Percentiles rank a stretch among this genome's conserved stretches.
Conservation (phyloP, 2,888 invertebrate genomes). For the Drosophila robusta region DNA sequence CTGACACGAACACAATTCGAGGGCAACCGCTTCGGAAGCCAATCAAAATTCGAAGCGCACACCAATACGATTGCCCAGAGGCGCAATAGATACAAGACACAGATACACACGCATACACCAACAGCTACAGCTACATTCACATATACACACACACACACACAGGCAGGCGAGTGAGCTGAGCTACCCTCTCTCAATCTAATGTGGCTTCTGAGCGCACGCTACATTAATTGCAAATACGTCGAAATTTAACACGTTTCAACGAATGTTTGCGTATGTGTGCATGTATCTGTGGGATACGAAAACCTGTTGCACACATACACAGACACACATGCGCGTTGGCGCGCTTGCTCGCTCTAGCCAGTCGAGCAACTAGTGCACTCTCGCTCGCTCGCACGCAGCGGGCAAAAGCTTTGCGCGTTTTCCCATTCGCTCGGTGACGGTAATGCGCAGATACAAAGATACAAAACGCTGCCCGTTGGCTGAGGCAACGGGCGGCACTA, state of each 20-base stretch:
- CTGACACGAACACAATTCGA: constrained; percentile 41
- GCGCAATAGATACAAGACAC: constrained; percentile 50
- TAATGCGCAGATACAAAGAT: constrained; percentile 79
- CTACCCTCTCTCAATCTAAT: constrained; percentile 60
- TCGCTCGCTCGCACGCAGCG: constrained; percentile 31
- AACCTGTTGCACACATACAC: constrained; percentile 75
- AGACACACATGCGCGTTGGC: constrained; percentile 18
- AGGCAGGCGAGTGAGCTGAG: constrained; percentile 17
- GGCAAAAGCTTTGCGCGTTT: constrained; percentile 62
- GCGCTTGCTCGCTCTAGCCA: constrained; percentile 22
- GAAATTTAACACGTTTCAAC: constrained; percentile 66
- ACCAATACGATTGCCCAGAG: constrained; percentile 57
- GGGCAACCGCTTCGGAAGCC: constrained; percentile 76
- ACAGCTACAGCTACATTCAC: not conserved
- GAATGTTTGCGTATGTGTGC: constrained; percentile 13
- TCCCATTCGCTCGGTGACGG: constrained; percentile 70
- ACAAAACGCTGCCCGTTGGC: constrained; percentile 61
- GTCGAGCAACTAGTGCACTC: constrained; percentile 6
- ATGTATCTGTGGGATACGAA: constrained; percentile 65
- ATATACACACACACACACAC: constrained; percentile 7
- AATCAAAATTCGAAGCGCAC: constrained; percentile 81
- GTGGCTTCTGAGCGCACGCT: constrained; percentile 45
- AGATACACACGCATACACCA: constrained; percentile 45
- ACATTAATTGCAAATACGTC: constrained; percentile 74
- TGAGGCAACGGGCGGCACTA: constrained; percentile 56